These are phyloP conservation scores for Petromus typicus DNA, from an alignment of 2,113 vertebrate species.

Conservation along the genomic window DNA sequence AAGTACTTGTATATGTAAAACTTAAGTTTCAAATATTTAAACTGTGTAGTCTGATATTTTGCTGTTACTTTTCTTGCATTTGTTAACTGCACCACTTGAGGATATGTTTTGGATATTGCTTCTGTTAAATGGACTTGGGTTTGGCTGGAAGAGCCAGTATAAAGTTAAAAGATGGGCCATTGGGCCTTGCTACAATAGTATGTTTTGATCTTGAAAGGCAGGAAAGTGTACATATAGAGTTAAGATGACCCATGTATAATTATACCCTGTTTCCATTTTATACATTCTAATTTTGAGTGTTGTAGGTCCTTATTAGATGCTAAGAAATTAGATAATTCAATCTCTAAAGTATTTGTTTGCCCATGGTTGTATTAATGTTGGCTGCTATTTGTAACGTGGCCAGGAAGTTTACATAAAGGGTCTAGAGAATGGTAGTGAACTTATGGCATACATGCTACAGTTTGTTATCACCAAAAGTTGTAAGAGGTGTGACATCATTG, in stretches of 20 bases:
- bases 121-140: neutral
- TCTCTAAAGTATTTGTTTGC: neutral
- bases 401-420: neutral
- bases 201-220: neutral
- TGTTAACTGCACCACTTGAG: neutral
- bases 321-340: neutral
- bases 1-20: neutral
- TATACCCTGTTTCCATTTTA: neutral
- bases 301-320: neutral
- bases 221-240: neutral
- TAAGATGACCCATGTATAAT: neutral
- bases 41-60: neutral
- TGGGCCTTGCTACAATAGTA: neutral
- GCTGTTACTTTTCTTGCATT: neutral
- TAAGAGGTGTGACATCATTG: neutral
- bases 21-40: neutral
- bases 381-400: neutral
- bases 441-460: neutral
- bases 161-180: neutral
- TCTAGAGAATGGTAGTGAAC: neutral
- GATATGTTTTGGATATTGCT: neutral
- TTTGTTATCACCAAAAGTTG: neutral
- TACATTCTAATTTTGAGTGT: neutral
- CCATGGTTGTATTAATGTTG: neutral
- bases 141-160: neutral